Percentiles rank a stretch among this genome's conserved stretches.
phyloP scores from a whole-genome alignment of 2,797 vertebrate species.

The Phoebastria nigripes region DNA sequence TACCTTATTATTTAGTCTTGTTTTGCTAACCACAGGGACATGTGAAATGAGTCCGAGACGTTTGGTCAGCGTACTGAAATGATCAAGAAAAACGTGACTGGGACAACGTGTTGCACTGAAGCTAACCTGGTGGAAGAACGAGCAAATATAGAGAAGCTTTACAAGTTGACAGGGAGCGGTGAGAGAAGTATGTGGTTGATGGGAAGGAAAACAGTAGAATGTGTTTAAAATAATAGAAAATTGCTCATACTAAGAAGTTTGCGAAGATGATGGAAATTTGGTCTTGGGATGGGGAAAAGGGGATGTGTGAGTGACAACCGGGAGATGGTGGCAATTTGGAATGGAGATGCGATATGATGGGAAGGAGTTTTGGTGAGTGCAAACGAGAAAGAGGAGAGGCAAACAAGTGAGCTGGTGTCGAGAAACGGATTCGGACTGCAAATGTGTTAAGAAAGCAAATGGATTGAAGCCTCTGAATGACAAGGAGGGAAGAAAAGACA shows the following conservation, averaged over 20 bases:
- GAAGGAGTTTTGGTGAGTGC: not conserved
- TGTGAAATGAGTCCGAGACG: not conserved
- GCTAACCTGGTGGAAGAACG: not conserved
- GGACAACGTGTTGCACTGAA: not conserved
- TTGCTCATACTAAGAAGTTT: not conserved
- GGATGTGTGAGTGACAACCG: not conserved
- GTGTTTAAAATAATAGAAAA: slow-evolving; percentile 24
- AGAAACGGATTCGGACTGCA: not conserved
- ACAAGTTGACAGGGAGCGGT: not conserved
- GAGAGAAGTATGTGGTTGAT: not conserved
- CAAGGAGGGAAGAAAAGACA: not conserved
- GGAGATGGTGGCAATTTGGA: not conserved
- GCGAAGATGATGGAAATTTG: not conserved
- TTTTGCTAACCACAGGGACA: not conserved
- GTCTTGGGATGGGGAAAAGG: not conserved
- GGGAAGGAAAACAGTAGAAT: not conserved
- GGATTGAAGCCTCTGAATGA: not conserved
- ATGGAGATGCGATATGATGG: not conserved
- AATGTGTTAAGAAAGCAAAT: not conserved
- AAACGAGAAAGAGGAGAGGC: not conserved
- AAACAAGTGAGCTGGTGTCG: not conserved
- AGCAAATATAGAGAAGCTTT: not conserved
- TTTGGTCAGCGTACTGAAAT: not conserved
- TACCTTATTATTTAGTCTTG: not conserved
- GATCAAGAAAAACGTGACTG: not conserved